Base-by-base conservation (phyloP, 2,113 vertebrate genomes). In the Anoura caudifer region DNA sequence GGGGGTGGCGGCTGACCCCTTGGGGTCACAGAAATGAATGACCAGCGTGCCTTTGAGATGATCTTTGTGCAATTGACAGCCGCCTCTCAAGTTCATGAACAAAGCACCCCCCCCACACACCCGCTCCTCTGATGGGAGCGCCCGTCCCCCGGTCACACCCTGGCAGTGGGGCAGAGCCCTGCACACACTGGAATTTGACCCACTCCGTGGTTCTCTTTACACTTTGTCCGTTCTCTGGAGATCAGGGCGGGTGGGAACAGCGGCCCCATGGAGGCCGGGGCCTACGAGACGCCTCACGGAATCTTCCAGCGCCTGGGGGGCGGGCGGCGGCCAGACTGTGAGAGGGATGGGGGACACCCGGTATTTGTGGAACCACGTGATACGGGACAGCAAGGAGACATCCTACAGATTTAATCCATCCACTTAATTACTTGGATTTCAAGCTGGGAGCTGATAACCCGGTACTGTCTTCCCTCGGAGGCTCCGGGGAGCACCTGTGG, bases 281-380 rank as follows among this genome's bases (percentile, higher is more conserved):
- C 20, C 59, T 88, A 84, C 67, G 69, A 93, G 91, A 33, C 63
- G n/a, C 69, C 8, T 13, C 52, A 94, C 76, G 87, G 97, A 94
- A 93, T 4, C 61, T n/a, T 45, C 83, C 3, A 8, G 61, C 0
- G 3, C n/a, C 26, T 0, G 7, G 26, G 59, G 90, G 33, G 43
- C 0, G 16, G 73, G 43, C 4, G 28, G 67, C 61, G 0, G 5
- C 22, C 81, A 47, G 73, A 41, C 45, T 17, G 19, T 2, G 67
- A 80, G 65, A 4, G 19, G 47, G 72, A 15, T 15, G 81, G 67
- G 88, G 79, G 95, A 97, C 96, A 98, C 83, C 36, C 81, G 97
- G 97, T 98, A 96, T 95, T 95, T 97, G 96, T 93, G 95, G 96
- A 97, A 98, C 89, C 63, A 96, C 87, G 83, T 65, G 90, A 95